These are phyloP conservation scores for Esperia sulphurella DNA, from an alignment of 2,888 invertebrate species.

Conservation along the genomic window DNA sequence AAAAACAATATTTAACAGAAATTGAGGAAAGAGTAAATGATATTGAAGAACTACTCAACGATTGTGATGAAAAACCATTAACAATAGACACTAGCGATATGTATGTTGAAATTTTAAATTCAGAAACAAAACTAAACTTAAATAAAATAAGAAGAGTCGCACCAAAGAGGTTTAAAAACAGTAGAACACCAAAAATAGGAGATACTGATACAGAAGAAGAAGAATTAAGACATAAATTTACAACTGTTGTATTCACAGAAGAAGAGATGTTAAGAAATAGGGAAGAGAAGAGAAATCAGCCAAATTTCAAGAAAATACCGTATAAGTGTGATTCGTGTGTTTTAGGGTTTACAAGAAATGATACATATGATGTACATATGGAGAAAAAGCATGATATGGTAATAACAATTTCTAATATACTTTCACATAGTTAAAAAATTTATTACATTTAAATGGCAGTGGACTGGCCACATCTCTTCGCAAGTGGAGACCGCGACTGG, in stretches of 20 bases:
- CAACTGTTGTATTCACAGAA: slow-evolving; percentile 32
- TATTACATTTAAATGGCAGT: too few relatives aligned
- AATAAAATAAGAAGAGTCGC: slow-evolving; percentile 5
- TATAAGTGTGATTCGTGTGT: slow-evolving; percentile 56
- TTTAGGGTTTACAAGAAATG: slow-evolving; percentile 42
- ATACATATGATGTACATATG: slow-evolving; percentile 36
- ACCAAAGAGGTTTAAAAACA: not conserved
- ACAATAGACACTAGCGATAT: not conserved
- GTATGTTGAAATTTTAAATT: not conserved
- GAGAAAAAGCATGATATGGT: slow-evolving; percentile 44
- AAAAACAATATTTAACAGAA: not conserved
- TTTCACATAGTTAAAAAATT: not conserved
- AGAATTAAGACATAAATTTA: slow-evolving; percentile 32
- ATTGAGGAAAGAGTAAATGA: not conserved
- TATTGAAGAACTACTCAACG: not conserved
- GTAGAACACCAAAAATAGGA: slow-evolving; percentile 5
- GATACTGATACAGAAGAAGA: slow-evolving; percentile 3
- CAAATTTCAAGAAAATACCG: slow-evolving; percentile 52
- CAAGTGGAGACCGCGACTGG: too few relatives aligned
- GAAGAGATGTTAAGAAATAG: slow-evolving; percentile 43
- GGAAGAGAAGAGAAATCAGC: slow-evolving; percentile 46
- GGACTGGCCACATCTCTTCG: too few relatives aligned
- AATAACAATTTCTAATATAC: too few relatives aligned
- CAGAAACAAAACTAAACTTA: not conserved
- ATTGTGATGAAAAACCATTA: not conserved